Base-by-base conservation (phyloP, 2,888 invertebrate species). In the Chloroclystis v-ata region DNA sequence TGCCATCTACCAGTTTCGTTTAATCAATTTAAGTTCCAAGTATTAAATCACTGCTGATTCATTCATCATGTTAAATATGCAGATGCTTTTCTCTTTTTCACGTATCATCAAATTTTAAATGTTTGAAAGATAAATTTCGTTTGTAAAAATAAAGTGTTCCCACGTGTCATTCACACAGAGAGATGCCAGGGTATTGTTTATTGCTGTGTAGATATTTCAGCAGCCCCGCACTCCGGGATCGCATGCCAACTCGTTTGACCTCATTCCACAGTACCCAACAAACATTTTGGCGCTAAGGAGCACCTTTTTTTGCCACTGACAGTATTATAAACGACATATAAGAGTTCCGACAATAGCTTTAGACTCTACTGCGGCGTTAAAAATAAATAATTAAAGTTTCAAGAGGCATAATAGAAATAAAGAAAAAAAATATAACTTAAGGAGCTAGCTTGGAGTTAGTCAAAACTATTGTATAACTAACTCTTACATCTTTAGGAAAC, bases 201-300 rank as follows among this genome's bases (percentile, higher is more conserved):
- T 78, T 72, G 63, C 65, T 58, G 62, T 67, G 62, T 72, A 20
- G 20, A 20, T 20, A 75, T 79, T 78, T 75, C 70, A 74, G 67
- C 69, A 64, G 61, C 61, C 65, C 45, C 25, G 33, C 45, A 38
- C 45, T 42, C 30, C 42, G 39, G 65, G 68, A 74, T 74, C 72
- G 76, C 76, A 78, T 79, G 84, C 85, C 81, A 83, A 80, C 75
- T 78, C 73, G 74, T 75, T 75, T 81, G 83, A 85, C 86, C 86
- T 78, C 83, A 82, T 85, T 85, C 78, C 70, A 69, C 71, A 64
- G 72, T 54, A n/a, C n/a, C n/a, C n/a, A n/a, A n/a, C n/a, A n/a
- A n/a, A n/a, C n/a, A n/a, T n/a, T n/a, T n/a, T n/a, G n/a, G n/a
- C n/a, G n/a, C n/a, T n/a, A n/a, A n/a, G n/a, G n/a, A n/a, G n/a